Evolutionary conservation across 2,888 invertebrate species (phyloP).

Genomic region (Diachrysia chrysitis): DNA sequence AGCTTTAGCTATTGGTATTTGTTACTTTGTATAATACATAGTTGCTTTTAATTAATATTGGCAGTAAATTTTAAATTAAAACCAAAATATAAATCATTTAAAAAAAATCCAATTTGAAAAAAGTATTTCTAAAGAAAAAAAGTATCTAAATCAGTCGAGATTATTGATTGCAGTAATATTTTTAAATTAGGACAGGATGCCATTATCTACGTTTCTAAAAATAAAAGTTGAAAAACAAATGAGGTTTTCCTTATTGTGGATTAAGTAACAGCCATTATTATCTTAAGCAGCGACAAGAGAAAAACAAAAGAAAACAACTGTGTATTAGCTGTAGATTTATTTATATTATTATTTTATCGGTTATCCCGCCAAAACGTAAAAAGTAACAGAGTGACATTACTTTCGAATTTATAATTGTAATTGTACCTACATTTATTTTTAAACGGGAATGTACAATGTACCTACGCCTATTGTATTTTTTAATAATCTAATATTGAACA

Average conservation of each 20-base stretch:
- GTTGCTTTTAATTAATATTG: conserved; percentile 10
- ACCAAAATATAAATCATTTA: background rate
- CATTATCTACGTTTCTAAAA: background rate
- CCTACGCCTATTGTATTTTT: too few species aligned
- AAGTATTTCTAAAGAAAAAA: too few species aligned
- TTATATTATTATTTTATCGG: too few species aligned
- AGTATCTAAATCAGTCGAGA: background rate
- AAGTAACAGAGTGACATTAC: too few species aligned
- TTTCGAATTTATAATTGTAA: too few species aligned
- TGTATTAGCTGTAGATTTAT: background rate
- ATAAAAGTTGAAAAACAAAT: background rate
- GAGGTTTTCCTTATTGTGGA: background rate
- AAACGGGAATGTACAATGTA: too few species aligned
- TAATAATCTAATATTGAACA: too few species aligned
- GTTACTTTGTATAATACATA: conserved; percentile 39
- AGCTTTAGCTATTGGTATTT: conserved; percentile 34
- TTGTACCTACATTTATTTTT: too few species aligned
- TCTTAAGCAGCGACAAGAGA: background rate
- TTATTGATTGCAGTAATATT: background rate
- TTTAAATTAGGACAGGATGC: background rate
- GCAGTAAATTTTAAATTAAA: conserved; percentile 13
- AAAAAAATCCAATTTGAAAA: background rate
- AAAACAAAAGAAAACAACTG: background rate
- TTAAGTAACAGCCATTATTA: background rate
- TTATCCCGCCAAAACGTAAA: too few species aligned